phyloP scores from a whole-genome alignment of 2,797 vertebrate genomes.

The Sebastes iracundus region DNA sequence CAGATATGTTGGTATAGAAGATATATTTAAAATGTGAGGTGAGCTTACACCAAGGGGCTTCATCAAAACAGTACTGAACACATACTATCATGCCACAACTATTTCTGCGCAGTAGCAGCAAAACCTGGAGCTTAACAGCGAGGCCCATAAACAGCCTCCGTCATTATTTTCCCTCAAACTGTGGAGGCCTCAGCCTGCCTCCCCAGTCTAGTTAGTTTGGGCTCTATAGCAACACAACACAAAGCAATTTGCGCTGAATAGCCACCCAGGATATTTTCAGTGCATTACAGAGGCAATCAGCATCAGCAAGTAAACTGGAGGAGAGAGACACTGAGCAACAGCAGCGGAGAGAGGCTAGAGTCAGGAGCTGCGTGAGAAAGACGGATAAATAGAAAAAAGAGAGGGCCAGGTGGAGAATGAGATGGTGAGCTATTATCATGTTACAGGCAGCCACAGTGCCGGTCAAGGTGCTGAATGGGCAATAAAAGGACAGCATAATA shows the following conservation, averaged over 20 bases:
- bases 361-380: not conserved
- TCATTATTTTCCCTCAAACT: slow-evolving; percentile 34
- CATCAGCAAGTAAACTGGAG: slow-evolving; percentile 24
- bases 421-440: slow-evolving; percentile 35
- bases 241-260: slow-evolving; percentile 53
- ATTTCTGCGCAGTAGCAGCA: slow-evolving; percentile 19
- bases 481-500: slow-evolving; percentile 43
- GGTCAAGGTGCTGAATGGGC: slow-evolving; percentile 47
- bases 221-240: slow-evolving; percentile 47
- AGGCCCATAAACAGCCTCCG: slow-evolving; percentile 29
- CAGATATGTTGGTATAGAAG: not conserved
- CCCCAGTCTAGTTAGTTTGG: slow-evolving; percentile 29
- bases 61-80: slow-evolving; percentile 8
- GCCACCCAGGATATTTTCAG: slow-evolving; percentile 47
- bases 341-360: slow-evolving; percentile 12
- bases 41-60: not conserved
- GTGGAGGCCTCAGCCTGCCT: slow-evolving; percentile 11
- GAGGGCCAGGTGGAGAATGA: slow-evolving; percentile 16
- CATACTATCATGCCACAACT: slow-evolving; percentile 2
- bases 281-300: slow-evolving; percentile 49
- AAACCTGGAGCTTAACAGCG: slow-evolving; percentile 5
- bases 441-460: slow-evolving; percentile 9
- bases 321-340: slow-evolving; percentile 13
- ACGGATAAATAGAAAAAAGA: not conserved
- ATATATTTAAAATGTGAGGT: not conserved